Conservation (phyloP, 2,113 vertebrate genomes). For the Myodes glareolus region DNA sequence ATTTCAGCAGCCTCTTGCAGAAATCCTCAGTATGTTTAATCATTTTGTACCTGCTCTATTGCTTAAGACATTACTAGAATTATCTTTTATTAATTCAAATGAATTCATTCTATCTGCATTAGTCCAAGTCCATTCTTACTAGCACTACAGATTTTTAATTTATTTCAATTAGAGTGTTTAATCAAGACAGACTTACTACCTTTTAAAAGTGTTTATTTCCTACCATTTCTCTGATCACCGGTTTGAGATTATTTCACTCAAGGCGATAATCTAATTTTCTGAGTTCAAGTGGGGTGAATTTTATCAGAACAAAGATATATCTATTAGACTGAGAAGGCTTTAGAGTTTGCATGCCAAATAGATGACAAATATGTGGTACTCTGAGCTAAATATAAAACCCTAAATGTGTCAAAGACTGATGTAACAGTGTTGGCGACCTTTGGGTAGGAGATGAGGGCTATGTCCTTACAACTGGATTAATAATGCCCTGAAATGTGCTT, state of each 20-base stretch:
- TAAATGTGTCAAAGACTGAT: background rate
- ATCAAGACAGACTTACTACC: conserved; percentile 53
- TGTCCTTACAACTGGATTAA: background rate
- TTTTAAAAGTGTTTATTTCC: conserved; percentile 36
- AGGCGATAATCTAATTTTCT: background rate
- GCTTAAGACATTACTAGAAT: background rate
- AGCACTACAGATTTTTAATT: background rate
- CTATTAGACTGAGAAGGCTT: background rate
- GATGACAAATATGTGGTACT: background rate
- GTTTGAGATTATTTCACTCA: conserved; percentile 38
- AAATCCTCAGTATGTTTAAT: background rate
- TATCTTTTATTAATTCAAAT: conserved; percentile 4
- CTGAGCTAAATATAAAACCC: background rate
- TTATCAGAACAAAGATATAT: background rate
- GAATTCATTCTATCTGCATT: conserved; percentile 4
- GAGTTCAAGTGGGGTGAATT: conserved; percentile 43
- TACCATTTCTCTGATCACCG: background rate
- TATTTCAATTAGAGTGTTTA: conserved; percentile 59
- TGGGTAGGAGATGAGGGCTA: background rate
- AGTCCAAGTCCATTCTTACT: conserved; percentile 20
- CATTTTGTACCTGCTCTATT: background rate
- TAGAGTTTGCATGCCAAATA: background rate
- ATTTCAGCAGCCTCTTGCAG: background rate
- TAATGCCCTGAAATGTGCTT: background rate
- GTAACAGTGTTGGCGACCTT: background rate